Evolutionary conservation across 1,140 invertebrate genomes (phyloP).

Genomic region (Conus ventricosus): DNA sequence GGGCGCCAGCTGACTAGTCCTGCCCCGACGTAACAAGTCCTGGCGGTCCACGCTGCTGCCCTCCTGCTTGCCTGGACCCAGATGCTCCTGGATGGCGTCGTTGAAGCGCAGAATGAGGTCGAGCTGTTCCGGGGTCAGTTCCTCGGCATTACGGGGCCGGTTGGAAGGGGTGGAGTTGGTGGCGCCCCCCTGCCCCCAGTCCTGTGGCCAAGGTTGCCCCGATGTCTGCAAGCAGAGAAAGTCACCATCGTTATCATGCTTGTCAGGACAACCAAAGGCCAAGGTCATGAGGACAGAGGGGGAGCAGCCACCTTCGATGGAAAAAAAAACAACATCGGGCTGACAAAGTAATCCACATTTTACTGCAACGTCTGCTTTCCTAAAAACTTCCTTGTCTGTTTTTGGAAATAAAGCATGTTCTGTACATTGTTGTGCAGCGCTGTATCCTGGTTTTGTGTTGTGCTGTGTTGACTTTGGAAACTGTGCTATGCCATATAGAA

Average conservation of each 20-base stretch:
- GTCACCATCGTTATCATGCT: neutral
- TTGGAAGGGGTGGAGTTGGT: neutral
- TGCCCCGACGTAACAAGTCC: neutral
- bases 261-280: too few species aligned
- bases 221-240: conserved; percentile 41
- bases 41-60: neutral
- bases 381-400: too few species aligned
- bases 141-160: neutral
- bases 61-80: neutral
- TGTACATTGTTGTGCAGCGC: too few species aligned
- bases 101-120: conserved; percentile 46
- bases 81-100: conserved; percentile 36
- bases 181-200: conserved; percentile 21
- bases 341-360: too few species aligned
- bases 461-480: too few species aligned
- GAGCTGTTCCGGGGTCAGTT: conserved; percentile 39
- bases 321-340: too few species aligned
- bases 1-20: neutral
- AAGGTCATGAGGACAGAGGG: too few species aligned
- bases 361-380: too few species aligned
- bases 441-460: too few species aligned
- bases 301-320: too few species aligned
- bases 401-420: too few species aligned
- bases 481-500: too few species aligned
- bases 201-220: conserved; percentile 30